Conservation (phyloP, 2,113 vertebrate species). For the Hydropotes inermis region DNA sequence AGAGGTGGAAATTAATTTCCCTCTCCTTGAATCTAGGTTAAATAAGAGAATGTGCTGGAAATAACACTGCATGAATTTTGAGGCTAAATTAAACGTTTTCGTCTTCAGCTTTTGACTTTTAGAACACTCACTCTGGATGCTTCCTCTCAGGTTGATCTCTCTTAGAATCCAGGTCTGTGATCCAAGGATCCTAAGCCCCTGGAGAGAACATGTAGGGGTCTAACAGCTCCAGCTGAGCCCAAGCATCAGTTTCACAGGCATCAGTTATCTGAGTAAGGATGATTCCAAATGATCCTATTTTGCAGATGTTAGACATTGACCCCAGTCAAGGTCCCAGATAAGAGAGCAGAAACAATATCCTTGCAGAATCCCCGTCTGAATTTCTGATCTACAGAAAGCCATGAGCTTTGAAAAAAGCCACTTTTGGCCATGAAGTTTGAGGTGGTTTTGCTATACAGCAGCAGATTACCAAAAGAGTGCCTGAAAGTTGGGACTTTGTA, state of each 20-base stretch:
- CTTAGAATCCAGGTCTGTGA: background rate
- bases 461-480: background rate
- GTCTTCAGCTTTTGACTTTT: background rate
- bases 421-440: background rate
- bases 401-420: background rate
- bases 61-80: background rate
- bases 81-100: background rate
- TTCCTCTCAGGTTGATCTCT: background rate
- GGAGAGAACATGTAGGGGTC: background rate
- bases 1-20: background rate
- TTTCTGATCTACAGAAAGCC: background rate
- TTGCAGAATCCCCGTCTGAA: background rate
- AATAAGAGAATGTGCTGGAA: background rate
- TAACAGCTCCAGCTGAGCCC: background rate
- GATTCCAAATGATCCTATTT: background rate
- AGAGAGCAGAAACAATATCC: background rate
- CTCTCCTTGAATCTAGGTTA: background rate
- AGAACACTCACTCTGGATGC: background rate
- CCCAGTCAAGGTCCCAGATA: background rate
- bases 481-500: background rate
- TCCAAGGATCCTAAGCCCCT: background rate
- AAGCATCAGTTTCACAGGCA: background rate
- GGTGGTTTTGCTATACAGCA: background rate
- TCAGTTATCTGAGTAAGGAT: background rate
- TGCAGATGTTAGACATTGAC: background rate